These are phyloP conservation scores for Phlogophora meticulosa DNA, from an alignment of 2,888 invertebrate species.

Conservation along the genomic window DNA sequence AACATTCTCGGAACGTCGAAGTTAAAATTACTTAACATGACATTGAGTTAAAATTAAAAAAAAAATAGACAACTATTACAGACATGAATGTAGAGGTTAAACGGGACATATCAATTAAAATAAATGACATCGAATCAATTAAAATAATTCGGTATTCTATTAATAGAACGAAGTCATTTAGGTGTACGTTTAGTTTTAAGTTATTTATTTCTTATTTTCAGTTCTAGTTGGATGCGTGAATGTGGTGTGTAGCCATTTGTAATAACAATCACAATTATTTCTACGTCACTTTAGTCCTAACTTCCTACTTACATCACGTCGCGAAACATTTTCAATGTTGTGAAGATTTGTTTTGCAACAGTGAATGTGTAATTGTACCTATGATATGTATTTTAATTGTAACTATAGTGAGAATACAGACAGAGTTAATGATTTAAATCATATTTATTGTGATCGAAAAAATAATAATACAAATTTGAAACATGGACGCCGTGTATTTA, in stretches of 20 bases:
- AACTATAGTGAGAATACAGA: conserved; percentile 60
- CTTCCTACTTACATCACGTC: conserved; percentile 45
- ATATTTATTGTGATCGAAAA: conserved; percentile 69
- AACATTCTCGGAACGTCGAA: conserved; percentile 11
- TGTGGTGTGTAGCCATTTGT: conserved; percentile 66
- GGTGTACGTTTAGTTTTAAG: conserved; percentile 79
- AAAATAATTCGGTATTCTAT: conserved; percentile 69
- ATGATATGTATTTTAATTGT: conserved; percentile 51
- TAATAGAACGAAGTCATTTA: conserved; percentile 85
- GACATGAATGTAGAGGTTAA: conserved; percentile 31
- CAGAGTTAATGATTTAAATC: conserved; percentile 63
- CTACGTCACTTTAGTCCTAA: conserved; percentile 68
- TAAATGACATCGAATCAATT: conserved; percentile 65
- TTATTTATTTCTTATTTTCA: conserved; percentile 85
- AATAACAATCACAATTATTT: conserved; percentile 69
- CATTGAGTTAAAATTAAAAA: conserved; percentile 24
- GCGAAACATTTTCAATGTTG: conserved; percentile 83
- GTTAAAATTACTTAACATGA: conserved; percentile 29
- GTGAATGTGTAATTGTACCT: conserved; percentile 76
- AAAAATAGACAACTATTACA: conserved; percentile 7
- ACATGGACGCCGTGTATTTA: conserved; percentile 33
- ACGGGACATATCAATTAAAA: conserved; percentile 65
- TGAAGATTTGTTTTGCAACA: conserved; percentile 87
- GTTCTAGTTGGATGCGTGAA: conserved; percentile 66
- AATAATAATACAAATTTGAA: conserved; percentile 62